Conservation (phyloP, 2,113 vertebrate genomes). For the Mobula hypostoma region DNA sequence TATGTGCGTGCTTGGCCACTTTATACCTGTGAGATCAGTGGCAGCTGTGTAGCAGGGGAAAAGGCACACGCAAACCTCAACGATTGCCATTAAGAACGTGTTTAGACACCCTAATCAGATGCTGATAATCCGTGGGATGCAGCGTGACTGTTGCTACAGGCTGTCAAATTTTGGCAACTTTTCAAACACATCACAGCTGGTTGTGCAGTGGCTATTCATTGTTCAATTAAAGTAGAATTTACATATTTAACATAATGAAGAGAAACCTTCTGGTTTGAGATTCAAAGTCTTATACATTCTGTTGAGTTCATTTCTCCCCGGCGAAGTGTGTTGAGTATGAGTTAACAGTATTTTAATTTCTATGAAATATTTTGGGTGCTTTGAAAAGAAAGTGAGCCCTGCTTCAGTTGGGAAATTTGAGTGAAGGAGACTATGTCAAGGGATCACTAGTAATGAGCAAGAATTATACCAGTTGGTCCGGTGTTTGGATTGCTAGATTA, state of each 20-base stretch:
- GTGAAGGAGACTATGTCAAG: too few relatives aligned
- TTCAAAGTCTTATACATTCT: background rate
- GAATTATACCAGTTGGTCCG: too few relatives aligned
- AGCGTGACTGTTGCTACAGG: background rate
- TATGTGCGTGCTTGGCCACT: background rate
- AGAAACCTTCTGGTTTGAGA: background rate
- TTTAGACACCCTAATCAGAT: background rate
- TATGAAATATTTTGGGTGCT: background rate
- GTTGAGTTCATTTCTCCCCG: background rate
- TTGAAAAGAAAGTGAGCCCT: background rate
- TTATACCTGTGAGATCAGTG: background rate
- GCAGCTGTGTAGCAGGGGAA: background rate
- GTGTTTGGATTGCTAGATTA: too few relatives aligned
- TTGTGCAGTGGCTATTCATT: background rate
- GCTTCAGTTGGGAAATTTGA: background rate
- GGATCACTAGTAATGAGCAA: too few relatives aligned
- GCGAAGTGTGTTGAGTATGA: background rate
- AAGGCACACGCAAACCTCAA: background rate
- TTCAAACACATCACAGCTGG: background rate
- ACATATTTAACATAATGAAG: background rate
- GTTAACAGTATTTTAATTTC: background rate
- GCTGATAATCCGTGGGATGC: background rate
- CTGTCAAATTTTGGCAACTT: background rate
- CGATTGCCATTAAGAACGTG: background rate
- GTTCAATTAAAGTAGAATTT: background rate